These are phyloP conservation scores for Drepana falcataria DNA, from an alignment of 2,888 invertebrate species.

Conservation along the genomic window DNA sequence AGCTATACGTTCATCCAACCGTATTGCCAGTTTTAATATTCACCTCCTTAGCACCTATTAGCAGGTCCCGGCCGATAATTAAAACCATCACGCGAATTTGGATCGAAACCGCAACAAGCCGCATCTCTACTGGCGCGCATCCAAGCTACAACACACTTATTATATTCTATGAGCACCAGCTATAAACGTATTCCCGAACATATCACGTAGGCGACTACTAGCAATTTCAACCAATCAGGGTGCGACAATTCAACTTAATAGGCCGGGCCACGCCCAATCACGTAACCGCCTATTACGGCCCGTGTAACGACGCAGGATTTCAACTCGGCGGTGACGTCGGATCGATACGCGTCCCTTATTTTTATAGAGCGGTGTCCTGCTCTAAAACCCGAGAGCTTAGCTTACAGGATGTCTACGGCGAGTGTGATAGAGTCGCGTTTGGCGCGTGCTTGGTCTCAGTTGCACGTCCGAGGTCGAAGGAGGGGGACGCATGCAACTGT, in stretches of 20 bases:
- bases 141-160: conserved; percentile 75
- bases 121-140: conserved; percentile 60
- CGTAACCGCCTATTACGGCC: conserved; percentile 79
- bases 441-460: conserved; percentile 73
- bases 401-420: conserved; percentile 54
- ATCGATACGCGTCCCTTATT: conserved; percentile 49
- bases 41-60: conserved; percentile 41
- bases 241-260: conserved; percentile 78
- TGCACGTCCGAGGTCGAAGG: conserved; percentile 74
- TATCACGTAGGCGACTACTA: conserved; percentile 77
- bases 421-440: conserved; percentile 75
- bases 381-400: conserved; percentile 52
- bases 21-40: conserved; percentile 34
- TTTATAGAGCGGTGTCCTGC: conserved; percentile 44
- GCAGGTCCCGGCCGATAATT: conserved; percentile 53
- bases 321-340: conserved; percentile 72
- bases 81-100: conserved; percentile 62
- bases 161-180: conserved; percentile 75
- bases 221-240: conserved; percentile 78
- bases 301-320: conserved; percentile 78
- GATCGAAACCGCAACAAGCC: conserved; percentile 62
- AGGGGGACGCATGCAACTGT: conserved; percentile 78
- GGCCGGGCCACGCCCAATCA: conserved; percentile 76
- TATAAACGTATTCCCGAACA: conserved; percentile 78
- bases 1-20: conserved; percentile 37